These are phyloP conservation scores for Spilogale gracilis DNA, from an alignment of 2,113 vertebrate species.

Conservation along the genomic window DNA sequence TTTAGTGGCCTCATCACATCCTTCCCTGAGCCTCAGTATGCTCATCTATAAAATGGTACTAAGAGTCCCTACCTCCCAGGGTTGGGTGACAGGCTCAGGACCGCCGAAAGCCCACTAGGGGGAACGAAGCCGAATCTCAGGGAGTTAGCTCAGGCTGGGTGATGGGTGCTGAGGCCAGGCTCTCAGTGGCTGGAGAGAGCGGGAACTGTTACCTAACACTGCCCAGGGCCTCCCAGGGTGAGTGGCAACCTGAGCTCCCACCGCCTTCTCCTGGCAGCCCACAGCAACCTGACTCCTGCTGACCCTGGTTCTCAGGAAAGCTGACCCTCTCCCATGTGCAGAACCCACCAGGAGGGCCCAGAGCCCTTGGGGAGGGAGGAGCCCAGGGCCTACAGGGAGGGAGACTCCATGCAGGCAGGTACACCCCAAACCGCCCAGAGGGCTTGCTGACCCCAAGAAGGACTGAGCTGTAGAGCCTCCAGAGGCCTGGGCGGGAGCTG, in stretches of 20 bases:
- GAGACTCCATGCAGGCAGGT: not conserved
- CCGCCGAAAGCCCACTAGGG: not conserved
- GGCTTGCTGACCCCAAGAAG: not conserved
- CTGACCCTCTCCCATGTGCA: constrained; percentile 52
- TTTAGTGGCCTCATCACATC: not conserved
- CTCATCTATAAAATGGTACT: not conserved
- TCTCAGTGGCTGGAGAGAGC: not conserved
- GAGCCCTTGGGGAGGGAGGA: not conserved
- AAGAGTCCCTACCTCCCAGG: not conserved
- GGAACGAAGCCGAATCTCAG: not conserved
- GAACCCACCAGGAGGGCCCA: not conserved
- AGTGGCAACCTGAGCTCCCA: constrained; percentile 6
- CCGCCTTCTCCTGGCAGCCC: not conserved
- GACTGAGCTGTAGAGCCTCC: not conserved
- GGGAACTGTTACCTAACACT: constrained; percentile 13
- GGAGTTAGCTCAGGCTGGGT: not conserved
- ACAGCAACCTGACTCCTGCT: constrained; percentile 39
- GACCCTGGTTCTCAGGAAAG: constrained; percentile 62
- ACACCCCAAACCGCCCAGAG: not conserved
- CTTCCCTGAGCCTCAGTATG: not conserved
- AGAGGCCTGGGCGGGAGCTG: not conserved
- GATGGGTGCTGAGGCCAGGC: not conserved
- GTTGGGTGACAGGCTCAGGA: not conserved
- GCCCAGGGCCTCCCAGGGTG: not conserved
- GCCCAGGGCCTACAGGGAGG: not conserved